These are phyloP conservation scores for Pygocentrus nattereri DNA, from an alignment of 2,797 vertebrate genomes.

Conservation along the genomic window DNA sequence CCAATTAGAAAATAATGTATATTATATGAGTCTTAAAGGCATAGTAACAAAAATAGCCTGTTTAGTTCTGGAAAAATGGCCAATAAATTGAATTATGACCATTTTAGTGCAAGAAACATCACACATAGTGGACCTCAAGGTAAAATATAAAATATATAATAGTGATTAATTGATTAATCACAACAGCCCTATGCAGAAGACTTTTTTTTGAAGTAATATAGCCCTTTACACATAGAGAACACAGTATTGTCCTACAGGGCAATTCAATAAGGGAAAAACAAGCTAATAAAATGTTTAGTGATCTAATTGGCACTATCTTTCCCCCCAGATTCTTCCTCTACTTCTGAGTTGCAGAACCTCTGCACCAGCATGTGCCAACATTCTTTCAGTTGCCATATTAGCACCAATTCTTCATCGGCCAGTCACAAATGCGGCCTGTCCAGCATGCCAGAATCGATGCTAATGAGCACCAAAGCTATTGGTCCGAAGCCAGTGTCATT, in stretches of 20 bases:
- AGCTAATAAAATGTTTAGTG: conserved; percentile 8
- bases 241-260: neutral
- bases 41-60: too few species aligned
- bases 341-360: neutral
- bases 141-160: too few species aligned
- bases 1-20: too few species aligned
- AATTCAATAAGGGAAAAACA: neutral
- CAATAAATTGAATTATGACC: too few species aligned
- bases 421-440: conserved; percentile 16
- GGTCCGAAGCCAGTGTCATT: conserved; percentile 4
- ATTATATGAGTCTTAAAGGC: too few species aligned
- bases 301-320: conserved; percentile 16
- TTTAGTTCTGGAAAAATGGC: too few species aligned
- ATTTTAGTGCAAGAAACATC: too few species aligned
- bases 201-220: too few species aligned
- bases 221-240: neutral
- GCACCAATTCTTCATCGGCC: conserved; percentile 34
- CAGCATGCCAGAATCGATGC: conserved; percentile 31
- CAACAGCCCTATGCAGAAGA: too few species aligned
- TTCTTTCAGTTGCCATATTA: conserved; percentile 29
- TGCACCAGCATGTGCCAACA: neutral
- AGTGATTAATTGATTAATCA: too few species aligned
- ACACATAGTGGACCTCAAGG: too few species aligned
- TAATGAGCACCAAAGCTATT: conserved; percentile 35
- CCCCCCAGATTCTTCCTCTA: neutral